Conservation (phyloP, 2,113 vertebrate species). For the Lophius piscatorius region DNA sequence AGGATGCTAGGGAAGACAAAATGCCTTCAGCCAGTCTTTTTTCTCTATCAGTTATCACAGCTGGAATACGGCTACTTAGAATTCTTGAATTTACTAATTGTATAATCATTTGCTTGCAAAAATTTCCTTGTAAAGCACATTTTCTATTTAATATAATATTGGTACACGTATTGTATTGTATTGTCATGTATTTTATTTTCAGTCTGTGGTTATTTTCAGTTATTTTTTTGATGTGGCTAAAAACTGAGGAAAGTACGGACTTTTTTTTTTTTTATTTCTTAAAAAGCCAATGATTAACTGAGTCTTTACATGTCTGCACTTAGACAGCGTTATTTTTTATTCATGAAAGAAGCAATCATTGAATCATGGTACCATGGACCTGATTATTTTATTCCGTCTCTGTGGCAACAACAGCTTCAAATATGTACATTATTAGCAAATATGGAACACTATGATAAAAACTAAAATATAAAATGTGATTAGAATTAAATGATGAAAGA, state of each 20-base stretch:
- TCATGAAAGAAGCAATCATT: no score
- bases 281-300: no score
- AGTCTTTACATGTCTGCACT: no score
- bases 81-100: conserved; percentile 59
- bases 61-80: conserved; percentile 77
- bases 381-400: not conserved
- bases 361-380: not conserved
- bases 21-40: conserved; percentile 78
- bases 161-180: no score
- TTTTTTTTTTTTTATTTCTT: not conserved
- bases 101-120: conserved; percentile 28
- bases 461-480: no score
- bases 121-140: conserved; percentile 12
- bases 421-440: not conserved
- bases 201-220: not conserved
- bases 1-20: conserved; percentile 82
- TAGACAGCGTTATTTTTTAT: no score
- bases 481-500: no score
- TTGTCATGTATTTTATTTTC: conserved; percentile 27
- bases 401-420: not conserved
- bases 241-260: not conserved
- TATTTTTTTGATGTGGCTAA: conserved; percentile 9
- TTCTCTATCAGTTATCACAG: conserved; percentile 75
- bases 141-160: no score
- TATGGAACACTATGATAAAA: not conserved